Evolutionary conservation across 2,888 invertebrate genomes (phyloP), one percentile per base, ranked within the genome.

Genomic region (Sipunculus nudus): DNA sequence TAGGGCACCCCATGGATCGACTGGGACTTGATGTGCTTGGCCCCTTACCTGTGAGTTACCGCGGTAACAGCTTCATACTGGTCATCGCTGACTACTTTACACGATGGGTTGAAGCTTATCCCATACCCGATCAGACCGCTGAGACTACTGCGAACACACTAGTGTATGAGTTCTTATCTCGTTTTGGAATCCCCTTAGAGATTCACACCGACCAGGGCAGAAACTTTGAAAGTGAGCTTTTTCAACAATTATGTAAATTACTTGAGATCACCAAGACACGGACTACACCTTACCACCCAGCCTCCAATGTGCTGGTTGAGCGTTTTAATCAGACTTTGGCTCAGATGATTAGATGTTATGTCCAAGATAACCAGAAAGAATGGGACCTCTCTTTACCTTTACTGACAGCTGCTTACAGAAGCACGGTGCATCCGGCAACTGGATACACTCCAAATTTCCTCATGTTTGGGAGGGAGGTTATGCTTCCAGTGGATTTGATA

Each of bases 11-110:
- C 4, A 28, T 28, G 4, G 48, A 31, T 19, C 16, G 32, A 10
- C 10, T 48, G 6, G 31, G 32, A 8, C 28, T 31, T 4, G 48
- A 48, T 29, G n/a, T 48, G 31, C 48, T 48, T 48, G 48, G 48
- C 4, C 48, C 48, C 29, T 21, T 29, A 6, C 16, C n/a, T 3
- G 25, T 3, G 3, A 31, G 31, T 21, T 13, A 4, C 10, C 16
- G 5, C 10, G 32, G 48, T 4, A 48, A 29, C n/a, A 48, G 32
- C 13, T 48, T 31, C 19, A 48, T 48, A 4, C 48, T 48, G n/a
- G 29, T 25, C 31, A 48, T 48, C 13, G 28, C 26, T 25, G 47
- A 47, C 19, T 21, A 47, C 10, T 47, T 47, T 21, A 47, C 47
- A 10, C 8, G 19, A 23, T 48, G 48, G 48, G 25, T 48, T 31